Evolutionary conservation across 2,888 invertebrate genomes (phyloP).

Genomic region (Tipula helvola): DNA sequence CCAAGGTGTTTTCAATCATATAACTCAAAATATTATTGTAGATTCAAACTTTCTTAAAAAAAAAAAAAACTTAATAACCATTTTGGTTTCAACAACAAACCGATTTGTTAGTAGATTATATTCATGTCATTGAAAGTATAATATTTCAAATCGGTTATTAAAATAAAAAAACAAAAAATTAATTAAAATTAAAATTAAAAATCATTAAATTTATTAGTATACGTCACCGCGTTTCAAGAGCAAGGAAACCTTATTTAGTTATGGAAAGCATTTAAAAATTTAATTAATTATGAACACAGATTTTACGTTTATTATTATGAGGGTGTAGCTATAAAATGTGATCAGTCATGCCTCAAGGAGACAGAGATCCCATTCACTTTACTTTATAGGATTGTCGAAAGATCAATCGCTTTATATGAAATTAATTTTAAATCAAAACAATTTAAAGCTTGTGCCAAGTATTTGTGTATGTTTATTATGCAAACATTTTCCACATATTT

Average conservation of each 20-base stretch:
- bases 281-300: not conserved
- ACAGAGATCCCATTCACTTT: not conserved
- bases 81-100: not conserved
- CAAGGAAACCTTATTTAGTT: not conserved
- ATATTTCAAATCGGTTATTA: not conserved
- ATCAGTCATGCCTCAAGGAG: not conserved
- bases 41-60: not conserved
- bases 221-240: not conserved
- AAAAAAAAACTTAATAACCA: not conserved
- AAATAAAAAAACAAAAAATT: not conserved
- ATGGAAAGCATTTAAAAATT: not conserved
- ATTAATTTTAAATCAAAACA: too few relatives aligned
- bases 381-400: too few relatives aligned
- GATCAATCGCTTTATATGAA: too few relatives aligned
- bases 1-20: not conserved
- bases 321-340: not conserved
- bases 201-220: not conserved
- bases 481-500: too few relatives aligned
- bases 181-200: not conserved
- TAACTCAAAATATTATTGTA: not conserved
- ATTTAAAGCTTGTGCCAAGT: too few relatives aligned
- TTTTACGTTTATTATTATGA: not conserved
- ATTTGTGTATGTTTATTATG: too few relatives aligned
- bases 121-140: slow-evolving; percentile 4
- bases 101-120: not conserved